Percentiles rank a stretch among this genome's conserved stretches.
Conservation (phyloP, 2,113 vertebrate genomes). For the Pedetes capensis region DNA sequence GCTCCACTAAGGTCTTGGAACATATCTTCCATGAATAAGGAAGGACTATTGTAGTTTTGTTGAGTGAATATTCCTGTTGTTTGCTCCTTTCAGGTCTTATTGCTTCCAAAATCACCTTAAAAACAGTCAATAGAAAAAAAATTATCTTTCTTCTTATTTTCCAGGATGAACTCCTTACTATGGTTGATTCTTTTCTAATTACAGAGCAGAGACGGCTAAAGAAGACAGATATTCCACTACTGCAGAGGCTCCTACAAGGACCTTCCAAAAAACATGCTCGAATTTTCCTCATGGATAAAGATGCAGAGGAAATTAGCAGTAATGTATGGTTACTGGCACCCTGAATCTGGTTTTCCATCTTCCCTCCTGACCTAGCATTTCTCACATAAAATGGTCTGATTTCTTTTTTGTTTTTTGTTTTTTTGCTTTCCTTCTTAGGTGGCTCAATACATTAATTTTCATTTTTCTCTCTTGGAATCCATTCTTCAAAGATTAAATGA, state of each 20-base stretch:
- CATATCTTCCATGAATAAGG: not conserved
- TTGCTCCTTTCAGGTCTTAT: not conserved
- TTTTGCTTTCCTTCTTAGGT: constrained; percentile 82
- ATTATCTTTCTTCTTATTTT: not conserved
- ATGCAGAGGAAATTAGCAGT: constrained; percentile 92
- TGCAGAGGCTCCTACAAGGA: constrained; percentile 93
- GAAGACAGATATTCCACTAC: constrained; percentile 87
- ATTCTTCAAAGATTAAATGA: constrained; percentile 89
- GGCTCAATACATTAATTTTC: constrained; percentile 93
- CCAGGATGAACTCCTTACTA: not conserved
- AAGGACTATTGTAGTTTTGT: not conserved
- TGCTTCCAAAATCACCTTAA: not conserved
- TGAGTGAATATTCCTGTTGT: not conserved
- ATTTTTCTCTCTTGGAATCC: constrained; percentile 89
- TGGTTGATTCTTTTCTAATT: not conserved
- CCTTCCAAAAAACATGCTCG: constrained; percentile 91
- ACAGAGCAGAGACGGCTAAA: constrained; percentile 91
- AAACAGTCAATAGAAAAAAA: not conserved
- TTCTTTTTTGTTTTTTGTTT: not conserved
- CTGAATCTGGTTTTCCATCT: not conserved
- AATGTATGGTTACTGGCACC: constrained; percentile 83
- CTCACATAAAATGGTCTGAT: not conserved
- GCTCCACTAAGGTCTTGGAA: not conserved
- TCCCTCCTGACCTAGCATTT: not conserved
- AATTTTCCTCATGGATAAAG: constrained; percentile 94